A percentile compares a stretch with the other conserved stretches of the same genome.
Conservation (phyloP, 2,888 invertebrate genomes). For the Leuctra nigra region DNA sequence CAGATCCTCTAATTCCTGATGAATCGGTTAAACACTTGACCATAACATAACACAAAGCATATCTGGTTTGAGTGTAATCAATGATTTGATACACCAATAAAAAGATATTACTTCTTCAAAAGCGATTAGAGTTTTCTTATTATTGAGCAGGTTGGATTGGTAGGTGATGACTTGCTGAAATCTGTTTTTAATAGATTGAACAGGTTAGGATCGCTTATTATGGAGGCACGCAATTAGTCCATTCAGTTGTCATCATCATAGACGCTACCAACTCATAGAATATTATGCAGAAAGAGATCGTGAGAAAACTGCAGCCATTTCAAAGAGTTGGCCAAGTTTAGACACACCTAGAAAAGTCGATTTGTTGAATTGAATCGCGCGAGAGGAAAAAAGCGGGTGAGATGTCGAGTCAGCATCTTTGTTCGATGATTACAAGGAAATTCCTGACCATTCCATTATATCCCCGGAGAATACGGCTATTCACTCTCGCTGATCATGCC, state of each 20-base stretch:
- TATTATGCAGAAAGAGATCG: neutral
- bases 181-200: neutral
- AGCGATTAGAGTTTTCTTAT: constrained; percentile 6
- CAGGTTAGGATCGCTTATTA: neutral
- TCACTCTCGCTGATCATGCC: too few relatives aligned
- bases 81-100: constrained; percentile 10
- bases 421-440: too few relatives aligned
- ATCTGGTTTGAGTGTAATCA: neutral
- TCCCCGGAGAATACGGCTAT: too few relatives aligned
- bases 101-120: constrained; percentile 10
- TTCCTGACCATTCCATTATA: too few relatives aligned
- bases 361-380: neutral
- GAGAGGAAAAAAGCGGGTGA: neutral
- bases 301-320: constrained; percentile 1
- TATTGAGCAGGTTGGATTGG: neutral
- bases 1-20: constrained; percentile 3
- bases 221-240: constrained; percentile 5
- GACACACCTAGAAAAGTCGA: constrained; percentile 13
- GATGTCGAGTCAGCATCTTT: neutral
- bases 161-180: constrained; percentile 4
- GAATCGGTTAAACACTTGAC: constrained; percentile 14
- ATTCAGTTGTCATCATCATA: neutral
- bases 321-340: neutral
- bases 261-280: neutral
- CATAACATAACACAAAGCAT: neutral